Evolutionary conservation across 2,888 invertebrate genomes (phyloP), one percentile per base, ranked within the genome.

Genomic region (Meandrusa payeni): DNA sequence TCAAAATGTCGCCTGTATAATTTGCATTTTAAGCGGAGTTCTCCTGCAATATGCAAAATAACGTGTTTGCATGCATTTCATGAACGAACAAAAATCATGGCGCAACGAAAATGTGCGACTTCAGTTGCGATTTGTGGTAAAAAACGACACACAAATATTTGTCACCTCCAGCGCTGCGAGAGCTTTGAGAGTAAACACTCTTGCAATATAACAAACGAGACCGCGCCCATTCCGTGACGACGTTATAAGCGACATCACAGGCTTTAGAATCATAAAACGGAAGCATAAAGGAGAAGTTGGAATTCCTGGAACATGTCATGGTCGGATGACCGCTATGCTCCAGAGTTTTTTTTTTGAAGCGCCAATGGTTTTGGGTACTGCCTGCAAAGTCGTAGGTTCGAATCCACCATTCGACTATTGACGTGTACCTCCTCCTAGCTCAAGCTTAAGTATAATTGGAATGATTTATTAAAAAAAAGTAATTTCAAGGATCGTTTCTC

Each of bases 251-350:
- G n/a, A n/a, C n/a, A n/a, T n/a, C n/a, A 22, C 1, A 2, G 19
- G 0, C 9, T 12, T 59, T 61, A 50, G 50, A 55, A 44, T 50
- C 10, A 47, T 28, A 53, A 47, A 44, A 44, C 1, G 4, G 5
- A 2, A 7, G 2, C 2, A 17, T 5, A 12, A 40, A 40, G 2
- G 10, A 47, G 31, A 36, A 28, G 7, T 20, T 26, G 6, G 6
- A 26, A 33, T 22, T 34, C 9, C 7, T 27, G 27, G 9, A 13
- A 27, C 13, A 22, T 52, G 47, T 61, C 62, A 72, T 54, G 74
- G 61, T 53, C 60, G 62, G 59, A 57, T 52, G 51, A 58, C 56
- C 61, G 69, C 57, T 61, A 66, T 64, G 76, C 68, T 69, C 4
- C 4, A 15, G n/a, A n/a, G n/a, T n/a, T n/a, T n/a, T n/a, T n/a